Evolutionary conservation across 2,888 invertebrate species (phyloP).

Genomic region (Chalcis sispes): DNA sequence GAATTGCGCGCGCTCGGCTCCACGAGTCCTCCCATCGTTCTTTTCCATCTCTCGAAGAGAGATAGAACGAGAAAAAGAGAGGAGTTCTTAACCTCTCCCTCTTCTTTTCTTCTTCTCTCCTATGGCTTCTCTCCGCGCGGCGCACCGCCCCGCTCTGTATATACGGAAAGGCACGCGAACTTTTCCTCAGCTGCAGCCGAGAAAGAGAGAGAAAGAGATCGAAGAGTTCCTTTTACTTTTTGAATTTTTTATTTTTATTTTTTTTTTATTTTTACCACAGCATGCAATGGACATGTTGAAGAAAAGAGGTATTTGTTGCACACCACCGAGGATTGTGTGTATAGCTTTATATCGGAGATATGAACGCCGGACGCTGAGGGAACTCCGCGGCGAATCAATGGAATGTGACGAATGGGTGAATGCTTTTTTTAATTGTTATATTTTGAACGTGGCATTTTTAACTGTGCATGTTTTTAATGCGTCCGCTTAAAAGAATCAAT

Average conservation of each 20-base stretch:
- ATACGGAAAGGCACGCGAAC: background rate
- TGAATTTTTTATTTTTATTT: background rate
- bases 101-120: slow-evolving; percentile 25
- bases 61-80: background rate
- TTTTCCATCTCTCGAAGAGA: slow-evolving; percentile 11
- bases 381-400: too few species aligned
- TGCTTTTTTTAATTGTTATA: too few species aligned
- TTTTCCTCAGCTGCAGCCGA: background rate
- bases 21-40: slow-evolving; percentile 37
- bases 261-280: background rate
- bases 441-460: too few species aligned
- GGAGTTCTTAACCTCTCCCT: slow-evolving; percentile 53
- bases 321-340: too few species aligned
- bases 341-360: too few species aligned
- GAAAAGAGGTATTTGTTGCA: too few species aligned
- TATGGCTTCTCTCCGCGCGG: slow-evolving; percentile 18
- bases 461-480: too few species aligned
- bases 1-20: slow-evolving; percentile 49
- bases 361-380: too few species aligned
- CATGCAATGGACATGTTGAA: too few species aligned
- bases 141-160: background rate
- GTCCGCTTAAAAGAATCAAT: too few species aligned
- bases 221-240: background rate
- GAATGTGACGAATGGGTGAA: too few species aligned
- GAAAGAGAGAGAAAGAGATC: background rate